Evolutionary conservation across 2,888 invertebrate species (phyloP).

Genomic region (Pecten maximus): DNA sequence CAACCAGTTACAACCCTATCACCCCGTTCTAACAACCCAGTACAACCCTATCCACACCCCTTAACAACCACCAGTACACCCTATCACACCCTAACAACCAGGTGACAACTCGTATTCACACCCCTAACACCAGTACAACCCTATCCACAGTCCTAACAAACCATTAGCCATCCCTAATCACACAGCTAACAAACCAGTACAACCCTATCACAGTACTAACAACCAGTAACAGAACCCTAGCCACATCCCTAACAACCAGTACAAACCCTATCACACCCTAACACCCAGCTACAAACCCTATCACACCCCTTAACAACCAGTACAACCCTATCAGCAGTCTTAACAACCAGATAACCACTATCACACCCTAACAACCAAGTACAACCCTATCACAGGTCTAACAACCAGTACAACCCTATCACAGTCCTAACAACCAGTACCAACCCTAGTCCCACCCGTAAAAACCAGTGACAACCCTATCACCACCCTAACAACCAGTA

Average conservation of each 20-base stretch:
- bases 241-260: no score
- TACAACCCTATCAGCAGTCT: neutral
- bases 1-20: neutral
- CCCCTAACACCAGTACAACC: neutral
- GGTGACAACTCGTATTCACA: no score
- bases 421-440: neutral
- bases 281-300: no score
- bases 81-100: no score
- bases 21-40: no score
- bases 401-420: no score
- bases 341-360: neutral
- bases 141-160: neutral
- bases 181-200: no score
- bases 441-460: neutral
- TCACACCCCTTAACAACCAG: neutral
- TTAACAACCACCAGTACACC: no score
- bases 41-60: no score
- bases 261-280: no score
- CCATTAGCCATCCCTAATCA: neutral
- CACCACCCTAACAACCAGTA: neutral
- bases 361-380: neutral
- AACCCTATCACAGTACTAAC: no score
- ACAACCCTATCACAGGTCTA: neutral
- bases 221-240: no score
- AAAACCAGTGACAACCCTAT: neutral